Evolutionary conservation across 2,888 invertebrate species (phyloP).

Genomic region (Fragum fragum): DNA sequence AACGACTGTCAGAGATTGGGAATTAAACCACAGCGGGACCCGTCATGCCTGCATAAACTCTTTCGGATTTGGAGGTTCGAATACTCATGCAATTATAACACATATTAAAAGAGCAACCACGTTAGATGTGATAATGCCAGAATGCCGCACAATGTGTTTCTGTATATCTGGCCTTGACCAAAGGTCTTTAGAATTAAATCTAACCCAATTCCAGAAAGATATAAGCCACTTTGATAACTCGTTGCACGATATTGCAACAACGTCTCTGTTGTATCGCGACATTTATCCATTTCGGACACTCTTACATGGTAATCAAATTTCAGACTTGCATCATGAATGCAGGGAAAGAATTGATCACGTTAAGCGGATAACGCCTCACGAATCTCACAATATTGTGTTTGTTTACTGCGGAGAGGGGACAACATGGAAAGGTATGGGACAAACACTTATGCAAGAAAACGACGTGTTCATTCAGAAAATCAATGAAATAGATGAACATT

Average conservation of each 20-base stretch:
- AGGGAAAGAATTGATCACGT: background rate
- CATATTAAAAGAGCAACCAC: background rate
- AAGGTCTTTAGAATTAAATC: conserved; percentile 7
- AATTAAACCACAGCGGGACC: background rate
- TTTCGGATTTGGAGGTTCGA: conserved; percentile 75
- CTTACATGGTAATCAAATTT: conserved; percentile 17
- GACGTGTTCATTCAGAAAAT: conserved; percentile 58
- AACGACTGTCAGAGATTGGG: conserved; percentile 50
- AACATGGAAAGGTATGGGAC: conserved; percentile 71
- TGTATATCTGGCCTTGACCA: conserved; percentile 1
- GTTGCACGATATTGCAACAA: conserved; percentile 39
- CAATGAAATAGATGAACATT: conserved; percentile 49
- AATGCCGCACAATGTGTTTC: background rate
- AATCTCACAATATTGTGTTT: conserved; percentile 55
- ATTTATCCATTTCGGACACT: conserved; percentile 55
- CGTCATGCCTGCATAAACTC: conserved; percentile 63
- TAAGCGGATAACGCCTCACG: background rate
- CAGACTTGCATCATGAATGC: background rate
- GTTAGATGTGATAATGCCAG: background rate
- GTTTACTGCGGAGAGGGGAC: conserved; percentile 76
- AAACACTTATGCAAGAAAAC: conserved; percentile 21
- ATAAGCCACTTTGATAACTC: background rate
- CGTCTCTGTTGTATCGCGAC: conserved; percentile 67
- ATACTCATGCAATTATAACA: conserved; percentile 66
- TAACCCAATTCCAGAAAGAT: background rate